These are phyloP conservation scores for Muscicapa comitata DNA, from an alignment of 2,797 vertebrate genomes.

Conservation along the genomic window DNA sequence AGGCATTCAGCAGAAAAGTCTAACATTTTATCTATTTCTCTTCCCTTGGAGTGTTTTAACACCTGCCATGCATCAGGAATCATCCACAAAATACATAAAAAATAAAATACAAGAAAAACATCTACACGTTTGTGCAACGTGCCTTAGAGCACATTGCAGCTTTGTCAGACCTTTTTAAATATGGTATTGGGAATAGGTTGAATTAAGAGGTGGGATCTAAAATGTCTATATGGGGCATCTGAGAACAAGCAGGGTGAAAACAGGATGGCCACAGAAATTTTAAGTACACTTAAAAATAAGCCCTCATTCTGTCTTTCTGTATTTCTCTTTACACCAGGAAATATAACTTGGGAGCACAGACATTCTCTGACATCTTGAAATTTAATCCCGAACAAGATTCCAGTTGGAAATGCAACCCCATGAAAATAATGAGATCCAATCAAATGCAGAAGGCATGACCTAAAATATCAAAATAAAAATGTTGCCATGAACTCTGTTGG, in stretches of 20 bases:
- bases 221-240: not conserved
- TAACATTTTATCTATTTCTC: not conserved
- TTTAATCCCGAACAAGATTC: not conserved
- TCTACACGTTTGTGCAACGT: not conserved
- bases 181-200: not conserved
- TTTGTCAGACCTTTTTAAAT: not conserved
- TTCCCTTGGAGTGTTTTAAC: not conserved
- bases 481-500: not conserved
- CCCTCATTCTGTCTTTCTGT: not conserved
- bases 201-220: not conserved
- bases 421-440: constrained; percentile 6
- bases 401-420: not conserved
- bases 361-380: constrained; percentile 4
- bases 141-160: not conserved
- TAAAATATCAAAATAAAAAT: constrained; percentile 25
- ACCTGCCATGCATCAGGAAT: not conserved
- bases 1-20: not conserved
- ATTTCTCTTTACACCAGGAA: not conserved
- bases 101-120: not conserved
- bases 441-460: constrained; percentile 2
- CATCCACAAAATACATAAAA: not conserved
- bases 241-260: not conserved
- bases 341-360: not conserved
- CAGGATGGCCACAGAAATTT: not conserved
- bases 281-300: not conserved